Base-by-base conservation (phyloP, 2,888 invertebrate species). In the Marasmarcha lunaedactyla region DNA sequence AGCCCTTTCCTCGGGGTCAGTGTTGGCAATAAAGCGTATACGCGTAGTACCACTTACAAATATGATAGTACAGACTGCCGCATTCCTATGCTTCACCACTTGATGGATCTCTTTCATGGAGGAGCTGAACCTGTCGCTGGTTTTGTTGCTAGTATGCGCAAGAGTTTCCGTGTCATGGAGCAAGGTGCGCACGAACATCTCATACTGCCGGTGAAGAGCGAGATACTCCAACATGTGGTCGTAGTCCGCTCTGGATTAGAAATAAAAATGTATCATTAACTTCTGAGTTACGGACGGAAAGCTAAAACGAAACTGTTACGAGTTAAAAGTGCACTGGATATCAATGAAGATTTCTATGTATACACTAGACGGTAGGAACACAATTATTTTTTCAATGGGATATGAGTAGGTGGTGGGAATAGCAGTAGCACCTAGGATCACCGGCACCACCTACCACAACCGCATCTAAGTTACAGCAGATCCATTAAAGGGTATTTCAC, bases 11-110 rank as follows among this genome's bases (percentile, higher is more conserved):
- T n/a, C n/a, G n/a, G n/a, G n/a, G n/a, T n/a, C n/a, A n/a, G n/a
- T n/a, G n/a, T n/a, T n/a, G n/a, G n/a, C n/a, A n/a, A n/a, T n/a
- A n/a, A n/a, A n/a, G n/a, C n/a, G n/a, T n/a, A n/a, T n/a, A n/a
- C n/a, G n/a, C n/a, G n/a, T n/a, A n/a, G n/a, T n/a, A n/a, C n/a
- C n/a, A n/a, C 90, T 88, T 72, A 94, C 94, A 77, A 93, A 95
- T 15, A 95, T 90, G 55, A 90, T 85, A 40, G 85, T 86, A 0
- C 91, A 90, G 0, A 94, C 92, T 40, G 95, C 90, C 1, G 94
- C 93, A 0, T 90, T 89, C 61, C 91, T 89, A 54, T 88, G 90
- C 57, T 89, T 87, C 1, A 94, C 89, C 0, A 89, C 86, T 0
- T 86, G 81, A 51, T 92, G 91, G 14, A 93, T 69, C 43, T 89